phyloP scores from a whole-genome alignment of 2,113 vertebrate species.

The Sinocyclocheilus anophthalmus region DNA sequence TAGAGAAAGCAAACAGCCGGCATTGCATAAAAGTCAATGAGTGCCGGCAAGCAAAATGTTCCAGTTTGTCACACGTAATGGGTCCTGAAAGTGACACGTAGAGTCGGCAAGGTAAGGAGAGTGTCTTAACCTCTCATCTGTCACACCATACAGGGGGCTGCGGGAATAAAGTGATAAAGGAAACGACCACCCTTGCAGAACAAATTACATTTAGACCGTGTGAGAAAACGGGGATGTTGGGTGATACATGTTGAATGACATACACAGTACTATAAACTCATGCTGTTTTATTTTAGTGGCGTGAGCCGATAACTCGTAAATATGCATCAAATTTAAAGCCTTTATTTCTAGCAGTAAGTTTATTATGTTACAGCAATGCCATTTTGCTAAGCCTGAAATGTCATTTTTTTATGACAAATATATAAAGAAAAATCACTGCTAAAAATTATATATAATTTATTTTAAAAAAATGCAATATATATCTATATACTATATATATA shows the following conservation, averaged over 20 bases:
- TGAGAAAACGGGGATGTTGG: conserved; percentile 45
- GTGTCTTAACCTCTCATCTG: conserved; percentile 77
- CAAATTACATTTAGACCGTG: conserved; percentile 74
- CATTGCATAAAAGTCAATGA: conserved; percentile 42
- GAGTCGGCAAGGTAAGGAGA: conserved; percentile 75
- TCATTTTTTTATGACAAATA: not conserved
- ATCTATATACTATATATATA: too few relatives aligned
- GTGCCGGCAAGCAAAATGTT: conserved; percentile 56
- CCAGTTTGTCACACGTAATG: conserved; percentile 72
- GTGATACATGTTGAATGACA: conserved; percentile 32
- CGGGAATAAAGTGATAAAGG: conserved; percentile 77
- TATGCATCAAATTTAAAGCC: conserved; percentile 7
- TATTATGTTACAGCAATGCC: not conserved
- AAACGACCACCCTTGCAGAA: conserved; percentile 76
- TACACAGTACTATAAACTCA: conserved; percentile 8
- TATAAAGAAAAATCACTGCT: not conserved
- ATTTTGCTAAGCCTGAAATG: not conserved
- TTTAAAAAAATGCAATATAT: not conserved
- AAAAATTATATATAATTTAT: not conserved
- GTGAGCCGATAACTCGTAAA: not conserved
- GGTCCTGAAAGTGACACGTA: conserved; percentile 79
- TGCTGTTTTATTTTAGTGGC: conserved; percentile 5
- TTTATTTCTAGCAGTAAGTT: not conserved
- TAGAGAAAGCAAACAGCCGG: conserved; percentile 34
- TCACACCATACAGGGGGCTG: conserved; percentile 68